phyloP scores from a whole-genome alignment of 2,797 vertebrate genomes.

The Halcyon badia region DNA sequence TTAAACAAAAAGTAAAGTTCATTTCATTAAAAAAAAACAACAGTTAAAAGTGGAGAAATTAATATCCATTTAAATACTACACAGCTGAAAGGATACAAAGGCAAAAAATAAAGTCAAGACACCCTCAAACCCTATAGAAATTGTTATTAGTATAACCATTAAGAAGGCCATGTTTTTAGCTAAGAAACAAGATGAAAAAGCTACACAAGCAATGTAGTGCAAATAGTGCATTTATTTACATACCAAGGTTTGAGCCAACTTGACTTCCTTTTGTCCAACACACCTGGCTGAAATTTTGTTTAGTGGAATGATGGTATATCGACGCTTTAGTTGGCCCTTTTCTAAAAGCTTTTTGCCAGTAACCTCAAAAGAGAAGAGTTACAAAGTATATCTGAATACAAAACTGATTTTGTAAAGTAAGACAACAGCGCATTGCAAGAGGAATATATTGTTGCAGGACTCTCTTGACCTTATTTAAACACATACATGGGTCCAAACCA shows the following conservation, averaged over 20 bases:
- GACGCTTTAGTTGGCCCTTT: slow-evolving; percentile 90
- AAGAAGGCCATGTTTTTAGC: not conserved
- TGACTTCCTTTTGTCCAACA: slow-evolving; percentile 81
- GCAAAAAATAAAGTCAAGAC: not conserved
- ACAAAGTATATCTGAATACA: not conserved
- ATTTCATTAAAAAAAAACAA: not conserved
- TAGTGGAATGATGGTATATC: slow-evolving; percentile 96
- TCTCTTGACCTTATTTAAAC: not conserved
- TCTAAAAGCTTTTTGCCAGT: slow-evolving; percentile 95
- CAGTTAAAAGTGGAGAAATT: not conserved
- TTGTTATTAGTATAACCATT: not conserved
- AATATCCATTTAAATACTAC: not conserved
- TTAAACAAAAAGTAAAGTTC: not conserved
- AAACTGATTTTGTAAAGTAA: not conserved
- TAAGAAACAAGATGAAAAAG: not conserved
- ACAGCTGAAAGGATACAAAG: not conserved
- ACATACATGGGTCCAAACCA: accelerated
- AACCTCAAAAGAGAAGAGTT: slow-evolving; percentile 80
- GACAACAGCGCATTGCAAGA: not conserved
- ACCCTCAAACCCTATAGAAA: not conserved
- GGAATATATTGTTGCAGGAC: not conserved
- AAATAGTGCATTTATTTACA: slow-evolving; percentile 33
- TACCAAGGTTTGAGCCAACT: slow-evolving; percentile 89
- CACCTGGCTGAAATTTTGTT: slow-evolving; percentile 93
- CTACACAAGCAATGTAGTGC: not conserved